These are phyloP conservation scores for Alethe diademata DNA, from an alignment of 2,113 vertebrate genomes.

Conservation along the genomic window DNA sequence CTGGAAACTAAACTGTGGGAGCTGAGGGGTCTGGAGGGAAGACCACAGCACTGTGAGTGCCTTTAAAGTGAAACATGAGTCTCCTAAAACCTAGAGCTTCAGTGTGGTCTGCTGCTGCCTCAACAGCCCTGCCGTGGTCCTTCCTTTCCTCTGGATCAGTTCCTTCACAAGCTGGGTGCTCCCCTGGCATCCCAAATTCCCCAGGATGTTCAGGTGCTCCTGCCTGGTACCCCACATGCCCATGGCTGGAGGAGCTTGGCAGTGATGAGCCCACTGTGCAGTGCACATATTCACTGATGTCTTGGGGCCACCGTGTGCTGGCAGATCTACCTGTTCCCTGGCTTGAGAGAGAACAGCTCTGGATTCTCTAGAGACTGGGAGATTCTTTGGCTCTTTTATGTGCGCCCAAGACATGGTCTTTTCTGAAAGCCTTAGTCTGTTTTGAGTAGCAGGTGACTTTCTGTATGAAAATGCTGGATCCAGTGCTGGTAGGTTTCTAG, in stretches of 20 bases:
- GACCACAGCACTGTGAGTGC: neutral
- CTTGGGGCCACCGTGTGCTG: neutral
- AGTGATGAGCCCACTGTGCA: neutral
- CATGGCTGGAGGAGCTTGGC: neutral
- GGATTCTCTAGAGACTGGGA: neutral
- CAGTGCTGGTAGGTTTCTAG: neutral
- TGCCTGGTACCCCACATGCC: neutral
- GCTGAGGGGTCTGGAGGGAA: neutral
- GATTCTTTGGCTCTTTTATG: neutral
- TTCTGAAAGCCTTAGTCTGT: neutral
- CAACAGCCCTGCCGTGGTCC: neutral
- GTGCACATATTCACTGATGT: neutral
- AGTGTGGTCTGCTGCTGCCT: neutral
- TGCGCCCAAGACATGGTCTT: neutral
- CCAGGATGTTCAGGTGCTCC: neutral
- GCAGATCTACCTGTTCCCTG: neutral
- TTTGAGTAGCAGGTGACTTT: neutral
- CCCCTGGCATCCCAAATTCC: neutral
- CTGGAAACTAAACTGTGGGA: neutral
- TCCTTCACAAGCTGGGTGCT: neutral
- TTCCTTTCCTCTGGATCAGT: neutral
- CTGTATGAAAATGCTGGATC: neutral
- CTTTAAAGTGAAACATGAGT: neutral
- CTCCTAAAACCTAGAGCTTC: neutral
- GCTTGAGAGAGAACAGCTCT: neutral